Conservation (phyloP, 30 jellyfish, hydroid and myxozoan genomes). For the Turritopsis dohrnii region DNA sequence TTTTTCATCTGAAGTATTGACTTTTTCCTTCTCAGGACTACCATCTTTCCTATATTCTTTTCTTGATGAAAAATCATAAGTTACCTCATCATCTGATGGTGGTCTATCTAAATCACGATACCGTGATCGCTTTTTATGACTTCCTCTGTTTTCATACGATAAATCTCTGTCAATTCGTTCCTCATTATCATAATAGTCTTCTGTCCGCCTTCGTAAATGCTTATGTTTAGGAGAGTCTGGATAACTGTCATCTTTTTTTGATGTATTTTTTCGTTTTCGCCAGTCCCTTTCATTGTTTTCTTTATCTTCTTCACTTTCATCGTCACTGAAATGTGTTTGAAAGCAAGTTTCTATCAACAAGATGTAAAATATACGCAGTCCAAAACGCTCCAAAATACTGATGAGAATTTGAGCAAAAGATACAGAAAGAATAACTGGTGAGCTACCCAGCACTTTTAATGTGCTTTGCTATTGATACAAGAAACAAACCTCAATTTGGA, state of each 20-base stretch:
- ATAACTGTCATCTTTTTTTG: neutral
- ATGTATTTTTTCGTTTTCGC: constrained; percentile 15
- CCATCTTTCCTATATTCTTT: neutral
- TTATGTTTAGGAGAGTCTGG: constrained; percentile 3
- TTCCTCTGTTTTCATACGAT: neutral
- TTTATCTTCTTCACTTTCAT: constrained; percentile 9
- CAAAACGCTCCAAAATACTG: too few species aligned
- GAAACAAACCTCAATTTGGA: neutral
- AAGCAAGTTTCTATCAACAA: too few species aligned
- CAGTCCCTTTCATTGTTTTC: constrained; percentile 6
- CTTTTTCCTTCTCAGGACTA: neutral
- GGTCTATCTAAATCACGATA: constrained; percentile 4
- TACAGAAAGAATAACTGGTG: too few species aligned
- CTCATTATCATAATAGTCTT: neutral
- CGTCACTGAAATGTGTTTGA: neutral
- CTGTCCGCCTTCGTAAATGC: neutral
- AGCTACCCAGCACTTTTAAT: too few species aligned
- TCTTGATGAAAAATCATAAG: neutral
- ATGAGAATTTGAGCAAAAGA: too few species aligned
- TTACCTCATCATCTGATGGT: neutral
- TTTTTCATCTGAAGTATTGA: constrained; percentile 15
- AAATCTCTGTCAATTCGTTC: neutral
- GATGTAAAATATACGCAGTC: too few species aligned
- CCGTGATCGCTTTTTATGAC: neutral
- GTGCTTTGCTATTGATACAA: neutral